Evolutionary conservation across 1,140 invertebrate genomes (phyloP), one percentile per base, ranked within the genome.

Genomic region (Leptestheria dahalacensis): DNA sequence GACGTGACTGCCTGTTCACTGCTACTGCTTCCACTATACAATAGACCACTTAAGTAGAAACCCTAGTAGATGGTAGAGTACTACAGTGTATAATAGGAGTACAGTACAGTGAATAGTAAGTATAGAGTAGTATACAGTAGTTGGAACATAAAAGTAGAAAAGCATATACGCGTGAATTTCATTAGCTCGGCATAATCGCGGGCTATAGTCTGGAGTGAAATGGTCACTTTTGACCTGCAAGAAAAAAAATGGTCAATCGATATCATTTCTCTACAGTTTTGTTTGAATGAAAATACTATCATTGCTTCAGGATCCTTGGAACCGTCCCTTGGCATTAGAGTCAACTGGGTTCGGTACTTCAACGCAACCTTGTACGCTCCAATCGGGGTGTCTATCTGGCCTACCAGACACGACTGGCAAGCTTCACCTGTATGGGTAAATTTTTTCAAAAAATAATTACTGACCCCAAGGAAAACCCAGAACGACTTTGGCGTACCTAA

Each of bases 181-280:
- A 12, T 60, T 48, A 25, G 58, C 41, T 49, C 62, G 60, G 20
- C 53, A 58, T 1, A 57, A 78, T 64, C 79, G 79, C 21, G 82
- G 82, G 74, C 84, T 88, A 61, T 81, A 72, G 71, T 86, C 85
- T 2, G 80, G 77, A 65, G 81, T 79, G 71, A 93, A 93, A 71
- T 94, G 88, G 74, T 93, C 88, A 70, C 89, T 91, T 68, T 93
- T 92, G 2, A 92, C 69, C 77, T 92, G 82, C 52, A 91, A 41
- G 33, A 41, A 41, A 9, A 41, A 41, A 41, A n/a, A n/a, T n/a
- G n/a, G n/a, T n/a, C n/a, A n/a, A n/a, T n/a, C n/a, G n/a, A n/a
- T n/a, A n/a, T n/a, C n/a, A n/a, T n/a, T n/a, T n/a, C n/a, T n/a
- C n/a, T n/a, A n/a, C n/a, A n/a, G n/a, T n/a, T n/a, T n/a, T n/a